phyloP scores from a whole-genome alignment of 1,140 invertebrate genomes.

The Teleogryllus occipitalis region DNA sequence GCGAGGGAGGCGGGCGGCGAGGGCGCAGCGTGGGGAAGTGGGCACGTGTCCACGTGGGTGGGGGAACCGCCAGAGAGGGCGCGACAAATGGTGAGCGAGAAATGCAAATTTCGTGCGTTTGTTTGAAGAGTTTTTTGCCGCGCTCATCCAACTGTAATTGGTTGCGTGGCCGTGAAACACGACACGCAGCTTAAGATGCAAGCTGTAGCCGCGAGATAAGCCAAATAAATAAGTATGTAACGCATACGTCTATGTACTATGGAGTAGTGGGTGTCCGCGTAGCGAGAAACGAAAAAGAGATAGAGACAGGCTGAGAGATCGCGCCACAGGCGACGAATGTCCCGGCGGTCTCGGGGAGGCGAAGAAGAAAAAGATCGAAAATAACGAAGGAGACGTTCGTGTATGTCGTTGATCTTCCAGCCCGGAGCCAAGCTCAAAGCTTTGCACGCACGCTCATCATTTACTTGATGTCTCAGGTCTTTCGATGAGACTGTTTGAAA shows the following conservation, averaged over 20 bases:
- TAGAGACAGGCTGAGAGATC: not conserved
- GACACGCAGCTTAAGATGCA: not conserved
- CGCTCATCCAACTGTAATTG: not conserved
- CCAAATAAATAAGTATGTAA: not conserved
- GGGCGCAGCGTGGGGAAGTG: too few relatives aligned
- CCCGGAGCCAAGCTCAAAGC: too few relatives aligned
- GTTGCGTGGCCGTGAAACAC: not conserved
- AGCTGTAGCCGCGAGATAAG: not conserved
- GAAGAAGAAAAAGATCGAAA: too few relatives aligned
- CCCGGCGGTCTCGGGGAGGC: not conserved
- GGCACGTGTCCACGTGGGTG: not conserved
- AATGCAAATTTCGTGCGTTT: slow-evolving; percentile 1
- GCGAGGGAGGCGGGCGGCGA: not conserved
- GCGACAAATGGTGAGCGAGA: not conserved
- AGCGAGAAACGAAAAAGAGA: not conserved
- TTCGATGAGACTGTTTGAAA: too few relatives aligned
- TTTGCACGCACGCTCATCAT: too few relatives aligned
- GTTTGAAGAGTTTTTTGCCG: not conserved
- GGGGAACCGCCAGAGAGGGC: not conserved
- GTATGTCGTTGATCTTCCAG: too few relatives aligned
- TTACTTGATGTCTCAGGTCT: too few relatives aligned
- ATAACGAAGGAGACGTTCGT: too few relatives aligned
- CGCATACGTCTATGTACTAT: not conserved
- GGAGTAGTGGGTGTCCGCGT: not conserved
- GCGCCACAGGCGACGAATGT: not conserved